Conservation (phyloP, 2,113 vertebrate species). For the Neotoma lepida region DNA sequence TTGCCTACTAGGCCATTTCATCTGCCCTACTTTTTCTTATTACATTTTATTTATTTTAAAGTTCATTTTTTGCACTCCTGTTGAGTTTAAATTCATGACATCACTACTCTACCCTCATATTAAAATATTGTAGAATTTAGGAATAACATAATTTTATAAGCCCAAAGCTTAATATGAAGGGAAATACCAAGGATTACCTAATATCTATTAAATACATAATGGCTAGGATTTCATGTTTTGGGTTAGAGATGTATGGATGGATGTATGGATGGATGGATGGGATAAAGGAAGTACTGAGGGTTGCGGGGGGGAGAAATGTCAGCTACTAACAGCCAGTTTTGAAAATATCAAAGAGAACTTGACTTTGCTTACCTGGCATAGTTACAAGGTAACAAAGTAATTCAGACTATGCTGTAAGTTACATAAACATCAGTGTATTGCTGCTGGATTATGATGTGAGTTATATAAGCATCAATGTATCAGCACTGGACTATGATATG, state of each 20-base stretch:
- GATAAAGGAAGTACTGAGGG: neutral
- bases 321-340: neutral
- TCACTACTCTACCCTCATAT: neutral
- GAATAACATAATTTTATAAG: neutral
- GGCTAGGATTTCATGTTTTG: neutral
- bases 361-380: neutral
- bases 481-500: neutral
- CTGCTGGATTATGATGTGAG: neutral
- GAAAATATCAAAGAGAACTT: neutral
- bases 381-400: neutral
- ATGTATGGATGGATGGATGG: neutral
- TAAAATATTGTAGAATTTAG: neutral
- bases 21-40: neutral
- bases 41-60: neutral
- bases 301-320: neutral
- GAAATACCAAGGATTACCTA: neutral
- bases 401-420: neutral
- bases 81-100: neutral
- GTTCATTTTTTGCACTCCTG: neutral
- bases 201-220: neutral
- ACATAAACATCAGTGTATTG: neutral
- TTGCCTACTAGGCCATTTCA: neutral
- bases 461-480: neutral
- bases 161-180: neutral
- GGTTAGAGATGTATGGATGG: neutral